phyloP scores from a whole-genome alignment of 92 coral and sea anemone genomes.

The Porites lobata region DNA sequence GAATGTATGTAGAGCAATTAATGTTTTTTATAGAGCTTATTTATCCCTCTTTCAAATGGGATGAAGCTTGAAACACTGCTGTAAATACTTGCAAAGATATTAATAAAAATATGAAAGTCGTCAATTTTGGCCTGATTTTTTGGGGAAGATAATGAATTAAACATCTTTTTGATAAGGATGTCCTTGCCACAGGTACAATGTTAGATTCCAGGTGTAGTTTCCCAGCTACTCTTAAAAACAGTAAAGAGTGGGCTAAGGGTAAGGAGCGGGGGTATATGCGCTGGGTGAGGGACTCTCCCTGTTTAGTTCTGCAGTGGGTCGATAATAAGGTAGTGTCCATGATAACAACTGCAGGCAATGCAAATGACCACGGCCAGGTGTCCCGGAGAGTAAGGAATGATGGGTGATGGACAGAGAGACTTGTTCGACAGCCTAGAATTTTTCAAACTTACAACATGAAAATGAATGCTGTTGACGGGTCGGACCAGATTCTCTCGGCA shows the following conservation, averaged over 20 bases:
- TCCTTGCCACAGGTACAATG: slow-evolving; percentile 54
- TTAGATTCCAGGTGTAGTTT: slow-evolving; percentile 10
- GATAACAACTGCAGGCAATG: neutral
- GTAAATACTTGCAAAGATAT: no score
- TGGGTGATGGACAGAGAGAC: neutral
- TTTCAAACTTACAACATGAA: neutral
- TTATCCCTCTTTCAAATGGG: no score
- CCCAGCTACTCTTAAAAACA: no score
- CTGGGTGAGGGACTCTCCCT: no score
- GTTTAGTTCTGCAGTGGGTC: slow-evolving; percentile 20
- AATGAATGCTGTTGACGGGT: no score
- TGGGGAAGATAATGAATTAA: neutral
- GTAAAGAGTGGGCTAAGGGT: slow-evolving; percentile 50
- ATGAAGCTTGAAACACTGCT: no score
- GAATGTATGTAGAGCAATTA: no score
- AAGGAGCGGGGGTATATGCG: slow-evolving; percentile 54
- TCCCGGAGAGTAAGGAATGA: slow-evolving; percentile 18
- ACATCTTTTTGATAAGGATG: slow-evolving; percentile 32
- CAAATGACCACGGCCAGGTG: neutral
- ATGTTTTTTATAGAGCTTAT: no score
- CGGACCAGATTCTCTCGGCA: no score
- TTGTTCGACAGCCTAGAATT: neutral
- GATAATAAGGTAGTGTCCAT: slow-evolving; percentile 59
- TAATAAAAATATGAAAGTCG: no score
- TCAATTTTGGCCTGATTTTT: no score